Evolutionary conservation across 2,797 vertebrate species (phyloP).

Genomic region (Valencia hispanica): DNA sequence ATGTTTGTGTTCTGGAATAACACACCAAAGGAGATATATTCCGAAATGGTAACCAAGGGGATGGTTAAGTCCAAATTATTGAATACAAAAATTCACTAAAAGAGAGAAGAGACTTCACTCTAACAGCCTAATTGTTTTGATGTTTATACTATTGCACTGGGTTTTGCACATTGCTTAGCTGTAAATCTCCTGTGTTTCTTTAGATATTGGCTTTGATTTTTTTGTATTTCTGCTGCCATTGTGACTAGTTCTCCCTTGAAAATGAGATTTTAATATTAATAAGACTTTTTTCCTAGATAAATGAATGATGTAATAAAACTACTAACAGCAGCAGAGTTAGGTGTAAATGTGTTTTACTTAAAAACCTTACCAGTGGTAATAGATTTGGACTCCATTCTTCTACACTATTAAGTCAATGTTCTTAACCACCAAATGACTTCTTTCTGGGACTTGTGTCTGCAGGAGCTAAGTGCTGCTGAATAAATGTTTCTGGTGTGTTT

Average conservation of each 20-base stretch:
- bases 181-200: too few species aligned
- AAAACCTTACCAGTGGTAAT: neutral
- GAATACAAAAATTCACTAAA: too few species aligned
- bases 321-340: neutral
- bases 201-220: neutral
- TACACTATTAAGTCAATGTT: neutral
- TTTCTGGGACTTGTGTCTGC: neutral
- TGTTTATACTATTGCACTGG: too few species aligned
- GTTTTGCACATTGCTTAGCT: too few species aligned
- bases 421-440: neutral
- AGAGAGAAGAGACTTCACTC: too few species aligned
- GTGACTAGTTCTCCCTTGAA: neutral
- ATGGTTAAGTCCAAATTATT: too few species aligned
- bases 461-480: neutral
- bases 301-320: neutral
- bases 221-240: neutral
- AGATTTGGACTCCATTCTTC: neutral
- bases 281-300: neutral
- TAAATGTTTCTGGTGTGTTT: neutral
- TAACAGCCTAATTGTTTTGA: too few species aligned
- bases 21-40: too few species aligned
- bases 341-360: neutral
- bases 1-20: too few species aligned
- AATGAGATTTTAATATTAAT: neutral
- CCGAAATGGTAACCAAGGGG: too few species aligned